These are phyloP conservation scores for Mylabris phalerata DNA, from an alignment of 1,140 invertebrate genomes.

Conservation along the genomic window DNA sequence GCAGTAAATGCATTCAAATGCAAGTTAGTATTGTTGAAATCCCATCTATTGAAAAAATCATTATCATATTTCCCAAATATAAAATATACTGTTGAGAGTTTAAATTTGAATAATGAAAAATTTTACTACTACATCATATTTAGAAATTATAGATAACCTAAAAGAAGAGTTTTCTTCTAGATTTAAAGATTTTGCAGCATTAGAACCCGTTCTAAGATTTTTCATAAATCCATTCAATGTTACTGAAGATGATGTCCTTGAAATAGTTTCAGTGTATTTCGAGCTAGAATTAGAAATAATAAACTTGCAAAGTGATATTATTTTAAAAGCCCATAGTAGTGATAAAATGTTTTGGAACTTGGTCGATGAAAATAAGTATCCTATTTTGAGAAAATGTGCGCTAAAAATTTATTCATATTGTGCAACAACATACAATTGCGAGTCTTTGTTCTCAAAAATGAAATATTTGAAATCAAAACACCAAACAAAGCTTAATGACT, in stretches of 20 bases:
- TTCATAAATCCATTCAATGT: slow-evolving; percentile 14
- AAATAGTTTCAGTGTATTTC: slow-evolving; percentile 4
- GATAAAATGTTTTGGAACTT: slow-evolving; percentile 6
- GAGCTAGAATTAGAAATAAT: slow-evolving; percentile 16
- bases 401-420: slow-evolving; percentile 6
- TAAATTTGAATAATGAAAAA: slow-evolving; percentile 1
- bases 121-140: slow-evolving; percentile 8
- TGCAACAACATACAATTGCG: slow-evolving; percentile 6
- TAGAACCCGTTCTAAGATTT: slow-evolving; percentile 2
- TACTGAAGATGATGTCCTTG: slow-evolving; percentile 11
- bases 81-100: slow-evolving; percentile 13
- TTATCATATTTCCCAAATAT: slow-evolving; percentile 23
- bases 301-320: slow-evolving; percentile 11
- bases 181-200: slow-evolving; percentile 11
- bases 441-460: slow-evolving; percentile 6
- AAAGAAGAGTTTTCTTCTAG: slow-evolving; percentile 9
- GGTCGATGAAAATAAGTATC: slow-evolving; percentile 7
- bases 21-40: slow-evolving; percentile 19
- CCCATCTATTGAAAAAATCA: slow-evolving; percentile 13
- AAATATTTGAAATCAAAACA: slow-evolving; percentile 7
- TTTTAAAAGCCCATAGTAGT: slow-evolving; percentile 4
- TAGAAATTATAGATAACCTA: slow-evolving; percentile 3
- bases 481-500: not conserved
- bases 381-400: slow-evolving; percentile 5
- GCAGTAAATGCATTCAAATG: slow-evolving; percentile 19